phyloP scores from a whole-genome alignment of 92 coral and sea anemone species.

The Zoanthus solanderi region DNA sequence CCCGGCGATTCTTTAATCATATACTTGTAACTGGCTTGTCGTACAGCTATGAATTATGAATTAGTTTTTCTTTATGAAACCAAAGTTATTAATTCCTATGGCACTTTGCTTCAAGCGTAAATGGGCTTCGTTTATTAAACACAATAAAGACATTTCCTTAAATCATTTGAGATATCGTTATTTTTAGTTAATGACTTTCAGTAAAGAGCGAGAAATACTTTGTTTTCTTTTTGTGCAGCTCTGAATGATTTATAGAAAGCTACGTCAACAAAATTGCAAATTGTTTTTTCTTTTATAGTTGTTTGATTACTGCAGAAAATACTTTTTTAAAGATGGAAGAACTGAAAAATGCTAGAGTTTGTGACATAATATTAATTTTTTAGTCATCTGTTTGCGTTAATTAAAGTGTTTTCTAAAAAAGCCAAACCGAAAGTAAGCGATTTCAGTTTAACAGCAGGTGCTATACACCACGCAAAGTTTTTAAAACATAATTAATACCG shows the following conservation, averaged over 20 bases:
- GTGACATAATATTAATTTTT: background rate
- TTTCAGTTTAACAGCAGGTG: conserved; percentile 5
- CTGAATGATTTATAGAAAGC: conserved; percentile 4
- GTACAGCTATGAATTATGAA: conserved; percentile 37
- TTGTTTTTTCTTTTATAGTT: background rate
- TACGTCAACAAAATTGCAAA: background rate
- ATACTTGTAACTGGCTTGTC: conserved; percentile 14
- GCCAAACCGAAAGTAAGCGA: conserved; percentile 12
- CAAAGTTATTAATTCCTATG: conserved; percentile 30
- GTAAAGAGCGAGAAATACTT: conserved; percentile 4
- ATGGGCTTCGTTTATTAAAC: conserved; percentile 12
- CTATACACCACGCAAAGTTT: background rate
- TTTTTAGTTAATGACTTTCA: conserved; percentile 15
- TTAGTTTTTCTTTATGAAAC: background rate
- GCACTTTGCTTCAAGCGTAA: conserved; percentile 26
- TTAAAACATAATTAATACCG: conserved; percentile 7
- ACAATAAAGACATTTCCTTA: background rate
- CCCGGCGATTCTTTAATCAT: conserved; percentile 31
- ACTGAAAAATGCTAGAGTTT: background rate
- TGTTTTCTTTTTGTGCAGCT: conserved; percentile 1
- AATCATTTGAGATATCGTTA: background rate
- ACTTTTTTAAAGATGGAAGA: background rate
- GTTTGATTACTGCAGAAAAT: background rate
- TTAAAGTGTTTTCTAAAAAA: background rate
- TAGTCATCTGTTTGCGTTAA: background rate